Conservation (phyloP, 2,888 invertebrate species). For the Lysandra coridon region DNA sequence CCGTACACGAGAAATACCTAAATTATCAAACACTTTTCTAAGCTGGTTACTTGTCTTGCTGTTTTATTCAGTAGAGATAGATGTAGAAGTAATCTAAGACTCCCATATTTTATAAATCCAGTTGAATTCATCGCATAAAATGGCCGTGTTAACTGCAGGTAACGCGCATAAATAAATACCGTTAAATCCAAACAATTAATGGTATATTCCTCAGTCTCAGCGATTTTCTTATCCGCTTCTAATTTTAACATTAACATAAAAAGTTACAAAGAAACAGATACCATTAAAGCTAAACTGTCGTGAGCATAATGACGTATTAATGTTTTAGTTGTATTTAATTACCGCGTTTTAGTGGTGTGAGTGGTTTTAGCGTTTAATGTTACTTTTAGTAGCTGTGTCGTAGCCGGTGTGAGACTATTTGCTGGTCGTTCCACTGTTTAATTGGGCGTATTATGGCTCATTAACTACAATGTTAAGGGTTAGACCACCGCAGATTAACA, state of each 20-base stretch:
- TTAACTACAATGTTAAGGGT: conserved; percentile 74
- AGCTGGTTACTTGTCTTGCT: too few species aligned
- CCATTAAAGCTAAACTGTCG: conserved; percentile 27
- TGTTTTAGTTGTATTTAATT: conserved; percentile 39
- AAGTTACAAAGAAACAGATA: not conserved
- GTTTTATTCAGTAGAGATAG: too few species aligned
- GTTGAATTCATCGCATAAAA: too few species aligned
- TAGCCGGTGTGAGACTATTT: conserved; percentile 47
- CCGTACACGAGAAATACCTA: too few species aligned
- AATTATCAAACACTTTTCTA: too few species aligned
- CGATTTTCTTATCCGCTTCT: not conserved
- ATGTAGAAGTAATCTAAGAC: too few species aligned
- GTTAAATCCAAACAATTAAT: not conserved
- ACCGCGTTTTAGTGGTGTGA: conserved; percentile 40
- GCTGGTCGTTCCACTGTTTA: conserved; percentile 62
- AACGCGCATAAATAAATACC: not conserved
- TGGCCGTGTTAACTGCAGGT: not conserved
- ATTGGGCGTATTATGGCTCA: conserved; percentile 71
- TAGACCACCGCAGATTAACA: conserved; percentile 68
- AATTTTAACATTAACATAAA: not conserved
- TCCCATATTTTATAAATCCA: too few species aligned
- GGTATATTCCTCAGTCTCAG: not conserved
- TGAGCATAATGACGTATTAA: conserved; percentile 31
- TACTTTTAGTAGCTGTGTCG: conserved; percentile 37
- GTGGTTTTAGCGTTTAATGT: conserved; percentile 33